Evolutionary conservation across 2,113 vertebrate genomes (phyloP).

Genomic region (Pelobates fuscus): DNA sequence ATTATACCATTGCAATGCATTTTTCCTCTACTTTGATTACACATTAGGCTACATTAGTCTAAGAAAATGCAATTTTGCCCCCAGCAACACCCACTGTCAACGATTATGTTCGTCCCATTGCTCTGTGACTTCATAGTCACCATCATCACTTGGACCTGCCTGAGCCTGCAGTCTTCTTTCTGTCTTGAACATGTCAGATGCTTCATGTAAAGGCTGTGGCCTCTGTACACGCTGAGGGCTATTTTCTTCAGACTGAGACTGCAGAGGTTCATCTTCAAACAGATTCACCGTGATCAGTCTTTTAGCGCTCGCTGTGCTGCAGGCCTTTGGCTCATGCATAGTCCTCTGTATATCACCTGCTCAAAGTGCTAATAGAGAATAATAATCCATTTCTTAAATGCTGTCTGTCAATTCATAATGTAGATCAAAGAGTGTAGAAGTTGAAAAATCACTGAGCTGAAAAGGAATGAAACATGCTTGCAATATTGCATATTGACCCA

Average conservation of each 20-base stretch:
- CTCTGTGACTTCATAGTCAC: slow-evolving; percentile 36
- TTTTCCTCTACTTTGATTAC: slow-evolving; percentile 17
- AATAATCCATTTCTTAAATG: not conserved
- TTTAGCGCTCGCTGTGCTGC: slow-evolving; percentile 31
- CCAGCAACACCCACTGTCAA: slow-evolving; percentile 26
- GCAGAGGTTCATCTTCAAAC: slow-evolving; percentile 34
- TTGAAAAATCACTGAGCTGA: not conserved
- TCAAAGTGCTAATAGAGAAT: slow-evolving; percentile 6
- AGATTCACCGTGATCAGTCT: slow-evolving; percentile 27
- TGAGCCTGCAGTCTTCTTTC: slow-evolving; percentile 20
- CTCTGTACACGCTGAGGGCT: slow-evolving; percentile 32
- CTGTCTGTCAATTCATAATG: not conserved
- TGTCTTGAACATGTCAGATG: slow-evolving; percentile 25
- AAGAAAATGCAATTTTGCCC: slow-evolving; percentile 28
- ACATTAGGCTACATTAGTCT: no score
- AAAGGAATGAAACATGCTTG: no score
- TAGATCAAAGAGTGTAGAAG: not conserved
- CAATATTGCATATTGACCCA: no score
- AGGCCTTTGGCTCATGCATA: slow-evolving; percentile 23
- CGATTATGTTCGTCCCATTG: slow-evolving; percentile 30
- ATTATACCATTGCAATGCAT: not conserved
- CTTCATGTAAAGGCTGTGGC: slow-evolving; percentile 25
- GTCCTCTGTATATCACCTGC: not conserved
- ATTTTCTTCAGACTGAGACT: slow-evolving; percentile 19
- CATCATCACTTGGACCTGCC: slow-evolving; percentile 17